A percentile compares a stretch with the other conserved stretches of the same genome.
Conservation (phyloP, 2,797 vertebrate genomes). For the Propithecus perrieri region DNA sequence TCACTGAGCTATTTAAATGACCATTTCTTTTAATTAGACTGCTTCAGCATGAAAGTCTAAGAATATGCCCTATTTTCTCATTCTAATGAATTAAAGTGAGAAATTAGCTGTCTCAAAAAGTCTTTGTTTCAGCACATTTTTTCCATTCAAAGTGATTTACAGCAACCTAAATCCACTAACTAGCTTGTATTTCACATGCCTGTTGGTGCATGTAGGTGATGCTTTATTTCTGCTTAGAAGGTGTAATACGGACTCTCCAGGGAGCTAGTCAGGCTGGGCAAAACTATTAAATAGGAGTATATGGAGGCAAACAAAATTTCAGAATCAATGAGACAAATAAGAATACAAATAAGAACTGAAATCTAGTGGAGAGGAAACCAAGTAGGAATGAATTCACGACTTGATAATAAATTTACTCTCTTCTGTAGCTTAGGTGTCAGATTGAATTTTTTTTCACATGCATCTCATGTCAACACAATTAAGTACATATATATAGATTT, state of each 20-base stretch:
- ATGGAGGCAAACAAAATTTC: slow-evolving; percentile 76
- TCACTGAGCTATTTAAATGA: slow-evolving; percentile 64
- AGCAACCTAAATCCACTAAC: slow-evolving; percentile 64
- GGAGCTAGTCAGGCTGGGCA: slow-evolving; percentile 50
- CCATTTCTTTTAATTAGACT: slow-evolving; percentile 74
- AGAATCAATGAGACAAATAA: slow-evolving; percentile 60
- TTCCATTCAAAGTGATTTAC: slow-evolving; percentile 73
- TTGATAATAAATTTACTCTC: slow-evolving; percentile 56
- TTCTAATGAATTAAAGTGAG: slow-evolving; percentile 70
- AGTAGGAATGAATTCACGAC: slow-evolving; percentile 49
- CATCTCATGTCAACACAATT: slow-evolving; percentile 55
- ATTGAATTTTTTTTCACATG: background rate
- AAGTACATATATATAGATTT: background rate
- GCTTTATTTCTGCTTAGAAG: slow-evolving; percentile 70
- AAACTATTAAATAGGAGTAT: slow-evolving; percentile 55
- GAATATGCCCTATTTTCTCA: slow-evolving; percentile 65
- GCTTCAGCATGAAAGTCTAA: slow-evolving; percentile 59
- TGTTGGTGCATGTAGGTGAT: slow-evolving; percentile 52
- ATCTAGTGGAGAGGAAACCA: slow-evolving; percentile 68
- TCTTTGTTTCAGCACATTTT: slow-evolving; percentile 77
- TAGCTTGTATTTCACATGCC: slow-evolving; percentile 63
- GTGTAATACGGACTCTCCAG: slow-evolving; percentile 46
- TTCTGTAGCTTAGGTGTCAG: slow-evolving; percentile 51
- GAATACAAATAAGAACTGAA: slow-evolving; percentile 76
- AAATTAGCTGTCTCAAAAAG: slow-evolving; percentile 75